phyloP scores from a whole-genome alignment of 35 echinoderm and acorn worm genomes.

The Nesometra sesokonis region DNA sequence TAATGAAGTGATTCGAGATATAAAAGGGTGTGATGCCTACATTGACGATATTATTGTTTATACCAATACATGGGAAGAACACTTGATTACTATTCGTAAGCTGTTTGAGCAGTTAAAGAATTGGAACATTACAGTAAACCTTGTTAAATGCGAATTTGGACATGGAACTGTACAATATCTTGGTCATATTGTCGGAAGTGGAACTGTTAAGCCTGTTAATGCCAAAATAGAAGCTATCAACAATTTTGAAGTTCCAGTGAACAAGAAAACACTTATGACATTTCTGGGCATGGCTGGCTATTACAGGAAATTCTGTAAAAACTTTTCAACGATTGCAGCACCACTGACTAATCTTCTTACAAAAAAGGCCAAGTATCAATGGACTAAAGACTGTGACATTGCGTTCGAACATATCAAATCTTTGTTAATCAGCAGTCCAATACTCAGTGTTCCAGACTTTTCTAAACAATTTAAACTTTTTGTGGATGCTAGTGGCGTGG shows the following conservation, averaged over 20 bases:
- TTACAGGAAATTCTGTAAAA: constrained; percentile 6
- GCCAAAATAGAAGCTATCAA: constrained; percentile 28
- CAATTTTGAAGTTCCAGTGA: constrained; percentile 9
- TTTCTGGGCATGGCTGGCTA: constrained; percentile 23
- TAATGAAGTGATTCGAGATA: constrained; percentile 2
- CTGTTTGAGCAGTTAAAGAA: constrained; percentile 33
- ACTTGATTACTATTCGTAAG: neutral
- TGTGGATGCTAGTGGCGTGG: constrained; percentile 6
- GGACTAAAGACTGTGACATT: constrained; percentile 1
- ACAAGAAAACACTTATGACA: constrained; percentile 7
- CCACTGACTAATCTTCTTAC: neutral
- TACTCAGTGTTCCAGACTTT: neutral
- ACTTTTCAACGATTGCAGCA: constrained; percentile 2
- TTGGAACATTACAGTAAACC: constrained; percentile 37
- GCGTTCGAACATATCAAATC: constrained; percentile 13
- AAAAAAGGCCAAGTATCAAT: neutral
- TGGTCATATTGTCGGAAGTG: constrained; percentile 38
- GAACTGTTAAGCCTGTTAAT: constrained; percentile 9
- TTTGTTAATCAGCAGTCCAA: neutral
- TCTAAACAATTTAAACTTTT: neutral
- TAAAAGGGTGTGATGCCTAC: constrained; percentile 21
- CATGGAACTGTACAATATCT: constrained; percentile 32
- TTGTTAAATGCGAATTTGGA: constrained; percentile 28
- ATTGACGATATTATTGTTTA: constrained; percentile 54
- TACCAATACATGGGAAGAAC: constrained; percentile 31